Evolutionary conservation across 2,113 vertebrate species (phyloP), one percentile per base, ranked within the genome.

Genomic region (Aptenodytes patagonicus): DNA sequence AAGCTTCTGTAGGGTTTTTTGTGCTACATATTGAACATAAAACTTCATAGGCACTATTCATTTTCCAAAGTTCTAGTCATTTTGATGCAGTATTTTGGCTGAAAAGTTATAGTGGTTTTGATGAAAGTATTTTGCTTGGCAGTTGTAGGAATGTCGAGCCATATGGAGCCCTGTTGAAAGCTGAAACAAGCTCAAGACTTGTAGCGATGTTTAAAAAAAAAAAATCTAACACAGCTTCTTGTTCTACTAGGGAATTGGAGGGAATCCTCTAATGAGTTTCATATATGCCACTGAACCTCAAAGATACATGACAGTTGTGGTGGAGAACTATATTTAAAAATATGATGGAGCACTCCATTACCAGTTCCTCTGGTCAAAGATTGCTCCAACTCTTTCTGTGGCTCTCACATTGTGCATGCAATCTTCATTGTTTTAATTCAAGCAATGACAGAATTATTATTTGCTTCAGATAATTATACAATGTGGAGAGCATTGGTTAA

Each of bases 131-230:
- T 95, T 95, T 80, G 15, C 68, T 94, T 92, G 94, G 79, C 89
- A 73, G 76, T 42, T 40, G 83, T 36, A 49, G 86, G 60, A 73
- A 68, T 13, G 12, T 29, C 1, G 1, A 70, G 68, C 64, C 83
- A 62, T 92, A 76, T 92, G 90, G 82, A 89, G 68, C 62, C n/a
- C 70, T 72, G 70, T 13, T 91, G 89, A 96, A 95, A 96, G 83
- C 83, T 72, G 88, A 95, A 82, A 55, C 79, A 79, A 73, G 61
- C 83, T 91, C 40, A 40, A 92, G 79, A 60, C 34, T 86, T 31
- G 65, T 9, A 46, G 58, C 6, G 16, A 54, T 22, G 11, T 14
- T 51, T 26, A 1, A 40, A 46, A 69, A 91, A 91, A 34, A 7
- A 22, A 64, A 64, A 58, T 58, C 60, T 51, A 72, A 46, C 32